These are phyloP conservation scores for Gryllus longicercus DNA, from an alignment of 2,888 invertebrate species.

Conservation along the genomic window DNA sequence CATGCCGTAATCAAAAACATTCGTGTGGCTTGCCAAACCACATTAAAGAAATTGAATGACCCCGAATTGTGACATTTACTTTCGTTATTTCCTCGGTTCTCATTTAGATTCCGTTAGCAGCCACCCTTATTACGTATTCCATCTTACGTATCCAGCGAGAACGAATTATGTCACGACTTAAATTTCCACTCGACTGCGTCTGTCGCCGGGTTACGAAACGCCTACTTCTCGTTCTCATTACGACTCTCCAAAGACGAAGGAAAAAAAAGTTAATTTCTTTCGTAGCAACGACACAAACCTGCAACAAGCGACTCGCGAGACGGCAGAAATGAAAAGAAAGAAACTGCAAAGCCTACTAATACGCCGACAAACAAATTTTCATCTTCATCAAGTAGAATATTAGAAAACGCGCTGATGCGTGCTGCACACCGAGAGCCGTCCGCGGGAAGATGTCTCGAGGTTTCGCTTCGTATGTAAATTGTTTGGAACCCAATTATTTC, in stretches of 20 bases:
- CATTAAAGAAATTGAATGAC: too few species aligned
- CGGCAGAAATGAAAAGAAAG: background rate
- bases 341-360: background rate
- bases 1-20: too few species aligned
- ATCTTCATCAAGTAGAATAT: background rate
- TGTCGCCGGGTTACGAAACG: background rate
- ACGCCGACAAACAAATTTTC: background rate
- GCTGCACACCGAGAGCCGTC: background rate
- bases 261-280: background rate
- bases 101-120: background rate
- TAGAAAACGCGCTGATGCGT: background rate
- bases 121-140: background rate
- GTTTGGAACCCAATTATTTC: conserved; percentile 6
- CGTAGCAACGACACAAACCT: background rate
- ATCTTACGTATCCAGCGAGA: background rate
- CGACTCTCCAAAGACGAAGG: background rate
- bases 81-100: background rate
- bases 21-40: too few species aligned
- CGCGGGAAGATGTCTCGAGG: background rate
- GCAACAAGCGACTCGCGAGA: background rate
- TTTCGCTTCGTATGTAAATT: conserved; percentile 17
- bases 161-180: background rate
- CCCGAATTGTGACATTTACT: too few species aligned
- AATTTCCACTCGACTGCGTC: background rate
- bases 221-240: background rate